Conservation (phyloP, 2,888 invertebrate species). For the Chelonus formosanus region DNA sequence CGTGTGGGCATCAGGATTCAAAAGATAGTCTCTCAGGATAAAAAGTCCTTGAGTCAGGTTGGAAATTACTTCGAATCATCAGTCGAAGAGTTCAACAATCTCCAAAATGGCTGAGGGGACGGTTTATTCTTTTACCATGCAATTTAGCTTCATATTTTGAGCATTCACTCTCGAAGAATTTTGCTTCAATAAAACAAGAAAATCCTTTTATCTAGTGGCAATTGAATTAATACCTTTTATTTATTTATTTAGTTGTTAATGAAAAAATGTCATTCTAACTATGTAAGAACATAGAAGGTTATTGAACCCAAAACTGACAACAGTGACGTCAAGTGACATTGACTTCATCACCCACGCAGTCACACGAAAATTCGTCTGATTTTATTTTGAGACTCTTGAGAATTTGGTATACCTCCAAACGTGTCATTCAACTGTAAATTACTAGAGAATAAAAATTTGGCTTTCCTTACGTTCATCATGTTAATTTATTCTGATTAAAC, state of each 20-base stretch:
- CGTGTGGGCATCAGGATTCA: conserved; percentile 30
- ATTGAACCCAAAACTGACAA: conserved; percentile 3
- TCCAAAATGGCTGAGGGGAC: conserved; percentile 42
- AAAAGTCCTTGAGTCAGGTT: conserved; percentile 44
- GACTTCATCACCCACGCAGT: conserved; percentile 6
- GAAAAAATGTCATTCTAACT: background rate
- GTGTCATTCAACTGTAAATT: conserved; percentile 2
- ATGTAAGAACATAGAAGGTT: background rate
- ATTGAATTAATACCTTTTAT: too few relatives aligned
- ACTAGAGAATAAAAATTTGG: background rate
- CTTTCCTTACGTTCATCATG: too few relatives aligned
- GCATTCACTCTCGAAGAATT: too few relatives aligned
- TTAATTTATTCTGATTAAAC: too few relatives aligned
- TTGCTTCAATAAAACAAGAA: too few relatives aligned
- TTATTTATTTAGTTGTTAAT: too few relatives aligned
- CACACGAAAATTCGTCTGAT: conserved; percentile 2
- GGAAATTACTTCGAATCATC: conserved; percentile 44
- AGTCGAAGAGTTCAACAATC: conserved; percentile 49
- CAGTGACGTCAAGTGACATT: conserved; percentile 15
- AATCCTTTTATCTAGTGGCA: too few relatives aligned
- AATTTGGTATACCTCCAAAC: conserved; percentile 4
- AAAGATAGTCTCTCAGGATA: conserved; percentile 26
- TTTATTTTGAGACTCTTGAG: conserved; percentile 3
- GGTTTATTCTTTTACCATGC: conserved; percentile 7
- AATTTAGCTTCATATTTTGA: background rate